Conservation (phyloP, 1,140 invertebrate genomes). For the Dendroctonus ponderosae region DNA sequence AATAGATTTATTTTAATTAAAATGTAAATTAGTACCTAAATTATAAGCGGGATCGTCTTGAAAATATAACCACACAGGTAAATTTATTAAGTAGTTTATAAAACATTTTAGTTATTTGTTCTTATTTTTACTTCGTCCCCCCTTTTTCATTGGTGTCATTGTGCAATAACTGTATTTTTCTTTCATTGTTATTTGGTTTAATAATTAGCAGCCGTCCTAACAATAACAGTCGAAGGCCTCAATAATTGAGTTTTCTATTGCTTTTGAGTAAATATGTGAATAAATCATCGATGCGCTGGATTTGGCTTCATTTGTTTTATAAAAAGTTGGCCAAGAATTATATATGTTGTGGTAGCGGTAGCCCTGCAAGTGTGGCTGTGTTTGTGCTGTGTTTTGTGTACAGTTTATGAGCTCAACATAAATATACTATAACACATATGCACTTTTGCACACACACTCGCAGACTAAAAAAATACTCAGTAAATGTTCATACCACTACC, state of each 20-base stretch:
- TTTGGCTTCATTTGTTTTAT: too few relatives aligned
- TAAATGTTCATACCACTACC: slow-evolving; percentile 45
- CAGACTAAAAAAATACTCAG: slow-evolving; percentile 43
- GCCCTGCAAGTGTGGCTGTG: slow-evolving; percentile 52
- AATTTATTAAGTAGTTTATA: too few relatives aligned
- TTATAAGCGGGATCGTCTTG: too few relatives aligned
- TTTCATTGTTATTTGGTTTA: too few relatives aligned
- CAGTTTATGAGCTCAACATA: slow-evolving; percentile 41
- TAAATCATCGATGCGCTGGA: slow-evolving; percentile 13
- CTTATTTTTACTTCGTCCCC: too few relatives aligned
- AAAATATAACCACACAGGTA: too few relatives aligned
- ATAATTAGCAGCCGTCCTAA: not conserved
- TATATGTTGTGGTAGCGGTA: slow-evolving; percentile 52
- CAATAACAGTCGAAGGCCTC: not conserved
- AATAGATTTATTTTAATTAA: too few relatives aligned
- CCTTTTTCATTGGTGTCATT: too few relatives aligned
- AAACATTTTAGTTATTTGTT: too few relatives aligned
- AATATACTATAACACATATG: slow-evolving; percentile 39
- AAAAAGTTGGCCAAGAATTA: not conserved
- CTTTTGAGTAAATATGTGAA: slow-evolving; percentile 2
- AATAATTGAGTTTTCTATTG: not conserved
- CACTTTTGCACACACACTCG: slow-evolving; percentile 49
- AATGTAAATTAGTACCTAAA: too few relatives aligned
- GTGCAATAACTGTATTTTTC: too few relatives aligned
- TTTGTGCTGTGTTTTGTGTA: slow-evolving; percentile 50